Conservation (phyloP, 1,140 invertebrate genomes). For the Hypothenemus hampei region DNA sequence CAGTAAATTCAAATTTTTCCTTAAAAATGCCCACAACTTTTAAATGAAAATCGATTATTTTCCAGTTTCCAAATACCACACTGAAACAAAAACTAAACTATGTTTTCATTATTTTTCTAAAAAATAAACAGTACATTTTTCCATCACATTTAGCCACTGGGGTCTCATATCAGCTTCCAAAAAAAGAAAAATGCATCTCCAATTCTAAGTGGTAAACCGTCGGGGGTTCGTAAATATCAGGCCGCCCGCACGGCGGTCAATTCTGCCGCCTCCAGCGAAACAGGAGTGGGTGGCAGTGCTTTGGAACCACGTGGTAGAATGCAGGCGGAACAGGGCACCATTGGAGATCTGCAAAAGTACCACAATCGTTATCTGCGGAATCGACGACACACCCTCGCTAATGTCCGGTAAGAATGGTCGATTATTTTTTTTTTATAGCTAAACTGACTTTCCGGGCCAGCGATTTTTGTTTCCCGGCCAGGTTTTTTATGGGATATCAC, state of each 20-base stretch:
- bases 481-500: conserved; percentile 2
- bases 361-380: conserved; percentile 77
- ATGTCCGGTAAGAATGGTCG: conserved; percentile 69
- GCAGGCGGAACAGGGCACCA: conserved; percentile 84
- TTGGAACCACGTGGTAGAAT: conserved; percentile 56
- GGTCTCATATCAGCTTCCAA: conserved; percentile 33
- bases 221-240: conserved; percentile 31
- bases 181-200: conserved; percentile 43
- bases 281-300: conserved; percentile 30
- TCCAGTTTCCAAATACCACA: not conserved
- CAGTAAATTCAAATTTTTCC: no score
- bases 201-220: conserved; percentile 40
- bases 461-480: conserved; percentile 1
- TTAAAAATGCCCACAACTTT: no score
- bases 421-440: not conserved
- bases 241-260: conserved; percentile 32
- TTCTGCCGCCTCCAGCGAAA: conserved; percentile 35
- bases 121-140: not conserved
- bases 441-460: not conserved
- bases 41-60: not conserved
- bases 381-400: conserved; percentile 76
- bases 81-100: not conserved
- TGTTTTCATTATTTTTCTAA: not conserved
- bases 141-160: conserved; percentile 35
- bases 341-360: conserved; percentile 79